Percentiles rank a stretch among this genome's conserved stretches.
Evolutionary conservation across 2,797 vertebrate genomes (phyloP).

Genomic region (Epinephelus malabaricus): DNA sequence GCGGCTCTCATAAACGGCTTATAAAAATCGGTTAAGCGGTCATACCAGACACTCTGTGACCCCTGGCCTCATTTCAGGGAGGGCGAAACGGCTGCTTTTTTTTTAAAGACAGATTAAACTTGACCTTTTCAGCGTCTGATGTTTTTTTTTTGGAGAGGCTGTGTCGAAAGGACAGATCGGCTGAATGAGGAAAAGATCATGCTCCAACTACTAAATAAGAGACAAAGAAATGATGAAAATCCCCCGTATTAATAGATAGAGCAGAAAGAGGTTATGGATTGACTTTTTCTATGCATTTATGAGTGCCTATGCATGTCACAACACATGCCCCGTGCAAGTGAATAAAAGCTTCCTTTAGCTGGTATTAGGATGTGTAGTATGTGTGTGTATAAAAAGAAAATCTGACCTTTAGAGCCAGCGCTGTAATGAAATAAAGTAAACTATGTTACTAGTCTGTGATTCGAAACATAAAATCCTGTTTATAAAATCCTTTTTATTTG

Average conservation of each 20-base stretch:
- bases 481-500: slow-evolving; percentile 16
- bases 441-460: slow-evolving; percentile 23
- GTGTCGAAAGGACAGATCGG: slow-evolving; percentile 59
- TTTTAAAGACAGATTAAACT: slow-evolving; percentile 75
- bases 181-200: slow-evolving; percentile 59
- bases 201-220: slow-evolving; percentile 49
- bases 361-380: neutral
- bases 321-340: neutral
- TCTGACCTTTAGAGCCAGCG: slow-evolving; percentile 44
- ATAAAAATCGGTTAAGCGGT: slow-evolving; percentile 77
- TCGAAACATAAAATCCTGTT: slow-evolving; percentile 24
- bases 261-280: slow-evolving; percentile 21
- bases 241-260: slow-evolving; percentile 19
- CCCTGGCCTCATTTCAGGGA: slow-evolving; percentile 73
- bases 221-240: slow-evolving; percentile 44
- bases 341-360: slow-evolving; percentile 6
- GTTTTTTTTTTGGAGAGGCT: slow-evolving; percentile 48
- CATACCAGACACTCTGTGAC: slow-evolving; percentile 66
- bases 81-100: slow-evolving; percentile 62
- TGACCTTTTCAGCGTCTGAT: slow-evolving; percentile 75
- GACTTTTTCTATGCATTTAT: slow-evolving; percentile 12
- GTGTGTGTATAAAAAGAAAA: neutral
- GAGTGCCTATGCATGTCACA: neutral
- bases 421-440: slow-evolving; percentile 38
- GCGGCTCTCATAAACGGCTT: slow-evolving; percentile 72